Percentiles rank a stretch among this genome's conserved stretches.
Evolutionary conservation across 2,797 vertebrate genomes (phyloP).

Genomic region (Acrossocheilus fasciatus): DNA sequence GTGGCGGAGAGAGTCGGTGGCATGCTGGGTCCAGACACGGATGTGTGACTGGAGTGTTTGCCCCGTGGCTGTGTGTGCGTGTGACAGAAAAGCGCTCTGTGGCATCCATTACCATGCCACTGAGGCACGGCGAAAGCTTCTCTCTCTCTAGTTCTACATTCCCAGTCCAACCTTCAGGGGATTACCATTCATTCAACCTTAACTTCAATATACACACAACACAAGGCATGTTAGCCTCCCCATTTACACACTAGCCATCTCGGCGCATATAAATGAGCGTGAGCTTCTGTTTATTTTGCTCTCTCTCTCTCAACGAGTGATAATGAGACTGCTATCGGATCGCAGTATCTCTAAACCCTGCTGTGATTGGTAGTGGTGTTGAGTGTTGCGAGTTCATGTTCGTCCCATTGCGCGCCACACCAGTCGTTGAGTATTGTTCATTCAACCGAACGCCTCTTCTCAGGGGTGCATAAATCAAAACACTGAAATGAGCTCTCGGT

Average conservation of each 20-base stretch:
- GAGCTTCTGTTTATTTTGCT: slow-evolving; percentile 12
- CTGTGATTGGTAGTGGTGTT: slow-evolving; percentile 42
- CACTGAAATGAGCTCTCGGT: slow-evolving; percentile 45
- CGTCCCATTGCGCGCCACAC: slow-evolving; percentile 37
- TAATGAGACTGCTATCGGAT: slow-evolving; percentile 43
- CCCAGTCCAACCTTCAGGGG: slow-evolving; percentile 53
- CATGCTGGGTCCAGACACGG: slow-evolving; percentile 44
- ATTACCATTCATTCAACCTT: slow-evolving; percentile 59
- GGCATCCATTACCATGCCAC: slow-evolving; percentile 61
- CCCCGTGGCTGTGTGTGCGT: slow-evolving; percentile 48
- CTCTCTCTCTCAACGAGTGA: slow-evolving; percentile 7
- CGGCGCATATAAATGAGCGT: slow-evolving; percentile 51
- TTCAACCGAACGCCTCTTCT: slow-evolving; percentile 36
- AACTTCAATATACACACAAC: slow-evolving; percentile 56
- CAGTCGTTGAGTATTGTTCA: slow-evolving; percentile 43
- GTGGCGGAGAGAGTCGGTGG: slow-evolving; percentile 23
- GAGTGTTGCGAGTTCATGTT: slow-evolving; percentile 41
- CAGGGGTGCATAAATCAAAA: slow-evolving; percentile 44
- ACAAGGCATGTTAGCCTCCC: slow-evolving; percentile 55
- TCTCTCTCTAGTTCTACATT: slow-evolving; percentile 42
- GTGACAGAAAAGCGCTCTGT: slow-evolving; percentile 34
- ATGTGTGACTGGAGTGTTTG: slow-evolving; percentile 54
- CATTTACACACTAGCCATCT: slow-evolving; percentile 52
- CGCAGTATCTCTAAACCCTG: slow-evolving; percentile 23
- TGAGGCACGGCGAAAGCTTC: slow-evolving; percentile 52